These are phyloP conservation scores for Caenorhabditis zanzibari DNA, from an alignment of 2,888 invertebrate genomes.

Conservation along the genomic window DNA sequence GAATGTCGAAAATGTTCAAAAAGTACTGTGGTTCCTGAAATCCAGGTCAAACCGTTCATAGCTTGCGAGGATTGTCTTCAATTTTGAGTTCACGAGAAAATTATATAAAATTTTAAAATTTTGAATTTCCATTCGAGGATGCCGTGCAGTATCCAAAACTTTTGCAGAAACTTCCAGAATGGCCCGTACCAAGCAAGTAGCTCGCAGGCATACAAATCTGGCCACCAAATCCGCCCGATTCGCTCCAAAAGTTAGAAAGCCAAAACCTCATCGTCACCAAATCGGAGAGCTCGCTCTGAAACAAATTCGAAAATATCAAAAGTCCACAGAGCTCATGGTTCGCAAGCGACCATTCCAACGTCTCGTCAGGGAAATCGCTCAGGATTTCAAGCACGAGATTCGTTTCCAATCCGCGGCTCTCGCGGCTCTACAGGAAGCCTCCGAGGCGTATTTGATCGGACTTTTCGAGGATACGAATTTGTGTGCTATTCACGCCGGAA, in stretches of 20 bases:
- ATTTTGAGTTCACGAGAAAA: too few species aligned
- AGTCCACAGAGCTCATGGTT: neutral
- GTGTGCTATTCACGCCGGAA: slow-evolving; percentile 93
- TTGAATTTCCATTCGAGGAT: too few species aligned
- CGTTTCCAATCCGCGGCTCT: neutral
- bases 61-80: too few species aligned
- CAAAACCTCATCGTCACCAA: neutral
- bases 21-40: too few species aligned
- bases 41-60: too few species aligned
- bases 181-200: neutral
- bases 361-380: slow-evolving; percentile 4
- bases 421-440: neutral
- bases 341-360: neutral
- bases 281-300: neutral
- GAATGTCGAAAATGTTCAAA: too few species aligned
- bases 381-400: neutral
- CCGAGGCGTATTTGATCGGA: neutral
- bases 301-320: neutral
- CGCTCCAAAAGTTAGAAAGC: too few species aligned
- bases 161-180: neutral
- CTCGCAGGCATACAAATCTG: neutral
- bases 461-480: neutral
- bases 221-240: too few species aligned
- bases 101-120: too few species aligned
- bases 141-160: neutral